A percentile compares a stretch with the other conserved stretches of the same genome.
These are phyloP conservation scores for Melanotaenia nigrans DNA, from an alignment of 2,797 vertebrate species.

Conservation along the genomic window DNA sequence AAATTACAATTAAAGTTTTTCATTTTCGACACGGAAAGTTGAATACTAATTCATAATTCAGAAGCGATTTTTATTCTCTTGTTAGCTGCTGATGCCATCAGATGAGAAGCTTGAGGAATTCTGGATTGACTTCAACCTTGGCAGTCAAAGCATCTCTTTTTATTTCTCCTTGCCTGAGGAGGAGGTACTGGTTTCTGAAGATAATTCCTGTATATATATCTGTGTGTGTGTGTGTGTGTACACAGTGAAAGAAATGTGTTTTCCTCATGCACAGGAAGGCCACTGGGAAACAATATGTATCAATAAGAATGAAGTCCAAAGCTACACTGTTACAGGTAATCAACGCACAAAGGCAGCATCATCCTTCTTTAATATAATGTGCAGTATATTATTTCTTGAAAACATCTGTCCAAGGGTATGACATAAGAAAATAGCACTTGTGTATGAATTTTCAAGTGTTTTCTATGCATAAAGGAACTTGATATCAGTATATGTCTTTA, in stretches of 20 bases:
- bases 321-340: constrained; percentile 90
- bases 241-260: neutral
- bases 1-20: neutral
- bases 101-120: constrained; percentile 96
- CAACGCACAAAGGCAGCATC: neutral
- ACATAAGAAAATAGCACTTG: neutral
- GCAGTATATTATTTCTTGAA: neutral
- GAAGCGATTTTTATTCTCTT: constrained; percentile 45
- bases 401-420: neutral
- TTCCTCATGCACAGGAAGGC: constrained; percentile 77
- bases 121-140: constrained; percentile 97
- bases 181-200: constrained; percentile 72
- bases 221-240: neutral
- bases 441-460: neutral
- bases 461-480: neutral
- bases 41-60: neutral
- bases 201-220: neutral
- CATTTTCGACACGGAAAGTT: neutral
- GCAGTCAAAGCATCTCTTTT: constrained; percentile 92
- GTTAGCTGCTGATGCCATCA: constrained; percentile 89
- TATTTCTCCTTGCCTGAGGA: constrained; percentile 87
- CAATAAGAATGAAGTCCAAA: constrained; percentile 86
- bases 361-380: neutral
- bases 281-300: constrained; percentile 93
- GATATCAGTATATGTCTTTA: neutral